Evolutionary conservation across 1,140 invertebrate species (phyloP).

Genomic region (Caligus rogercresseyi): DNA sequence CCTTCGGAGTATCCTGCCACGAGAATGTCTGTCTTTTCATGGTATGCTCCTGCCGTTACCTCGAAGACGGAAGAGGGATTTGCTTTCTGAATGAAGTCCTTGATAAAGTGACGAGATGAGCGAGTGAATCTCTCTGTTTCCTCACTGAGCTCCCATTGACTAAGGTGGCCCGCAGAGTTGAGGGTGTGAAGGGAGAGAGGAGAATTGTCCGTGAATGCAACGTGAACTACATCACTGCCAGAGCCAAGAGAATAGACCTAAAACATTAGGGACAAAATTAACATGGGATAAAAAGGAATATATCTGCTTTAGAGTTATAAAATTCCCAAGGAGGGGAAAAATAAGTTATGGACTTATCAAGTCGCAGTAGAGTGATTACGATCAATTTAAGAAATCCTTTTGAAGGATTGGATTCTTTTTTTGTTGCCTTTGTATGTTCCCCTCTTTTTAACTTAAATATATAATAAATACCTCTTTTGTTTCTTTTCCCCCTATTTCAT

Average conservation of each 20-base stretch:
- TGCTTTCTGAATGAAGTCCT: slow-evolving; percentile 42
- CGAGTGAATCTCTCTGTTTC: slow-evolving; percentile 38
- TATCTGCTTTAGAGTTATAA: too few species aligned
- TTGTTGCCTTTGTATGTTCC: too few species aligned
- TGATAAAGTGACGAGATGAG: slow-evolving; percentile 47
- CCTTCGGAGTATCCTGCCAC: slow-evolving; percentile 63
- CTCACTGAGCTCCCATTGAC: not conserved
- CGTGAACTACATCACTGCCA: not conserved
- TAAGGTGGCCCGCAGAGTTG: not conserved
- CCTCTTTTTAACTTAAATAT: too few species aligned
- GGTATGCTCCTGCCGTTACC: slow-evolving; percentile 59
- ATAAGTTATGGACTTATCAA: too few species aligned
- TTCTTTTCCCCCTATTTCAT: too few species aligned
- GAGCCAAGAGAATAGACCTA: not conserved
- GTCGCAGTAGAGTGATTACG: too few species aligned
- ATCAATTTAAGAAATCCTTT: too few species aligned
- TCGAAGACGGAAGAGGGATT: slow-evolving; percentile 37
- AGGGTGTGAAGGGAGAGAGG: not conserved
- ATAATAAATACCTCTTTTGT: too few species aligned
- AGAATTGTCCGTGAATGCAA: not conserved
- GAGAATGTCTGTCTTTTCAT: slow-evolving; percentile 53
- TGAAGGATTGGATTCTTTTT: too few species aligned
- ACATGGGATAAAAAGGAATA: too few species aligned
- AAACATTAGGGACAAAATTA: not conserved
- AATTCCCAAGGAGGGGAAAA: too few species aligned